Evolutionary conservation across 2,797 vertebrate genomes (phyloP), one percentile per base, ranked within the genome.

Genomic region (Poecilia velifera): DNA sequence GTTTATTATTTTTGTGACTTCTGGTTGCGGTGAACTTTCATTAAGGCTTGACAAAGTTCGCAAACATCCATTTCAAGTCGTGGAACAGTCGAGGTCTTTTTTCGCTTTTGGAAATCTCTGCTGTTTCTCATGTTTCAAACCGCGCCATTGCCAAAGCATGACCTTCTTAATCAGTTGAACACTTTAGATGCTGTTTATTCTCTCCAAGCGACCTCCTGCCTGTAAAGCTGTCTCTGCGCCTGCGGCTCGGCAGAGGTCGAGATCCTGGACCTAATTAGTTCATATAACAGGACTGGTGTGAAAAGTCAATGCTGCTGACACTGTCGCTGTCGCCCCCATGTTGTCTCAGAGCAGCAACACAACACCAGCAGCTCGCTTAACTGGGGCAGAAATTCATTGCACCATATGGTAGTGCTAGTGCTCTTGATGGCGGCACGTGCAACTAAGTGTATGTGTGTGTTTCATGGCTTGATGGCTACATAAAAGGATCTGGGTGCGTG

Each of bases 301-400:
- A 93, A 91, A 89, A 90, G 78, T 91, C 90, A 88, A 90, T 93
- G 86, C 72, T 73, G 86, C 53, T 16, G 72, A 68, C 87, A 87
- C 88, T 90, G 88, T 93, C 76, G 76, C 77, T 81, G 82, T 88
- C 87, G 85, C 57, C 45, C 64, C 72, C 62, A 79, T 25, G 6
- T 82, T 76, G 51, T 78, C 86, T 77, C 83, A 74, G 73, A 9
- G 74, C 72, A 79, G 66, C 74, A 84, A 73, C 87, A 80, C 78
- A 82, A 73, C 81, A 70, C 80, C 76, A 80, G 75, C 84, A 82
- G 82, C 79, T 76, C 25, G 64, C 82, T 86, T 71, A 93, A 91
- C 79, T 93, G 87, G 89, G 77, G 89, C 89, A 92, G 91, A 91
- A 92, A 89, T 72, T 77, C 78, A 93, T 87, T 70, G 51, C 72